Conservation (phyloP, 1,140 invertebrate genomes). For the Aphis craccivora region DNA sequence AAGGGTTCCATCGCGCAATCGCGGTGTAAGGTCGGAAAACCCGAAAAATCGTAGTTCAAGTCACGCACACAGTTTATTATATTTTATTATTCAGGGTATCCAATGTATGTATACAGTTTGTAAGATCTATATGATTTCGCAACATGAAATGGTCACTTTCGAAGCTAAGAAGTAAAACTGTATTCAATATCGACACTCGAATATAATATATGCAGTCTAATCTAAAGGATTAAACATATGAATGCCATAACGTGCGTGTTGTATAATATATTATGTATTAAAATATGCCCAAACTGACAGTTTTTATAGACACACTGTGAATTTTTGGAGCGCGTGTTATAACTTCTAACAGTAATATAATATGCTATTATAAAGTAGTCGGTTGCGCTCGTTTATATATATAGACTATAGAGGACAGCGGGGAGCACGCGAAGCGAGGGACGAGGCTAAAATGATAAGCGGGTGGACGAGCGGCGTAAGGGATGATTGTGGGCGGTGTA, state of each 20-base stretch:
- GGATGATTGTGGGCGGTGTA: background rate
- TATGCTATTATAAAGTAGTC: background rate
- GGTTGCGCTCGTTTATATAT: background rate
- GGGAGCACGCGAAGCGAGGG: background rate
- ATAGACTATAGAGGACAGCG: background rate
- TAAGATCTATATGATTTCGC: background rate
- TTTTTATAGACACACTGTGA: background rate
- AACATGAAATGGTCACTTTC: background rate
- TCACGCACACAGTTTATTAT: background rate
- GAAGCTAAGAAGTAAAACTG: background rate
- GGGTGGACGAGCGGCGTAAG: background rate
- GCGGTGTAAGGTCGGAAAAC: background rate
- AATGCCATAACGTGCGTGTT: background rate
- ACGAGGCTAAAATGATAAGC: background rate
- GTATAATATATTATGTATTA: background rate
- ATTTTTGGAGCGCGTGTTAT: background rate
- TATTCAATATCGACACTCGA: background rate
- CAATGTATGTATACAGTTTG: background rate
- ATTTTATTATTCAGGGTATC: background rate
- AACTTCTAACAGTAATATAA: background rate
- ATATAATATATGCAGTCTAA: background rate
- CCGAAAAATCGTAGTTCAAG: background rate
- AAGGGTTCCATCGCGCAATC: background rate
- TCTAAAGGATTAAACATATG: background rate
- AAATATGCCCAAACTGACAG: background rate